Evolutionary conservation across 2,113 vertebrate species (phyloP).

Genomic region (Microcebus griseorufus): DNA sequence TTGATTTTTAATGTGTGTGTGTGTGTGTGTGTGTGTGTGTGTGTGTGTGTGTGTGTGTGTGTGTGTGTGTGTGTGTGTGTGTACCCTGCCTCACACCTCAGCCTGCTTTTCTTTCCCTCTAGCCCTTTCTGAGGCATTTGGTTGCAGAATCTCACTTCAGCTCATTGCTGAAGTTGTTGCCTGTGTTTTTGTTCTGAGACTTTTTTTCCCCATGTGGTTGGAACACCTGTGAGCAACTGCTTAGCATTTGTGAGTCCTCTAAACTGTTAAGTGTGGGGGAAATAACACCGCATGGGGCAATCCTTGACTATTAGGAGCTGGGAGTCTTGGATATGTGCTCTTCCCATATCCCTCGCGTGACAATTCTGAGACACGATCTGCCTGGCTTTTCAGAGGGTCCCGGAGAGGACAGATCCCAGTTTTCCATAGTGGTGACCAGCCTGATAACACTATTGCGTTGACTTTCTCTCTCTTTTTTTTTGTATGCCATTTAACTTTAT

Average conservation of each 20-base stretch:
- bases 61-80: not conserved
- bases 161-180: not conserved
- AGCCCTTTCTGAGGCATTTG: not conserved
- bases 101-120: not conserved
- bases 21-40: not conserved
- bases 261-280: not conserved
- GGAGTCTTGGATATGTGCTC: not conserved
- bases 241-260: not conserved
- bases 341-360: too few relatives aligned
- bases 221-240: not conserved
- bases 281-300: too few relatives aligned
- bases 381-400: too few relatives aligned
- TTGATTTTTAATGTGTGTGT: not conserved
- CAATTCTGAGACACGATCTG: too few relatives aligned
- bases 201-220: not conserved
- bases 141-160: not conserved
- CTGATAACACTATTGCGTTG: too few relatives aligned
- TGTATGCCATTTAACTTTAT: constrained; percentile 83
- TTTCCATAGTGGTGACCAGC: too few relatives aligned
- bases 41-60: not conserved
- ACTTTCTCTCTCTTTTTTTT: too few relatives aligned
- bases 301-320: not conserved
- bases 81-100: not conserved
- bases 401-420: too few relatives aligned
- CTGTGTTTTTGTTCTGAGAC: not conserved